A percentile compares a stretch with the other conserved stretches of the same genome.
phyloP scores from a whole-genome alignment of 2,888 invertebrate genomes.

The Epinotia nisella region DNA sequence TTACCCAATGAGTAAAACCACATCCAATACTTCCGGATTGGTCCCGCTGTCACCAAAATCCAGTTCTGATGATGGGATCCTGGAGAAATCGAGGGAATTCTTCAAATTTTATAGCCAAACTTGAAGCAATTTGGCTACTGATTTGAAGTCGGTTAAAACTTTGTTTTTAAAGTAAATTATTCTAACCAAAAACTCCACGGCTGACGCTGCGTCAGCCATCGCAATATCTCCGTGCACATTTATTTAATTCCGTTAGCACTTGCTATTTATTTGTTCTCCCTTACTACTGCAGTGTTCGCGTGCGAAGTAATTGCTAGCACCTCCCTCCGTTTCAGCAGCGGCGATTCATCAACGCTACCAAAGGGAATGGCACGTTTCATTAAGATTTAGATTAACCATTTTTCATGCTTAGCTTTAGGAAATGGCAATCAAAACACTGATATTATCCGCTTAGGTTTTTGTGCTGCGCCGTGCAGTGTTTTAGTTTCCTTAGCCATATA shows the following conservation, averaged over 20 bases:
- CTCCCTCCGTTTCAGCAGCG: slow-evolving; percentile 45
- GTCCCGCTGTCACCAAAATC: too few relatives aligned
- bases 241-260: slow-evolving; percentile 35
- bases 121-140: too few relatives aligned
- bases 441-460: slow-evolving; percentile 5
- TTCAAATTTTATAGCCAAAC: too few relatives aligned
- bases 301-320: slow-evolving; percentile 48
- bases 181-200: not conserved
- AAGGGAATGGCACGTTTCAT: slow-evolving; percentile 41
- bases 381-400: slow-evolving; percentile 44
- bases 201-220: not conserved
- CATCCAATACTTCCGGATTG: too few relatives aligned
- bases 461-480: not conserved
- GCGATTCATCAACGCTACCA: slow-evolving; percentile 39
- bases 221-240: slow-evolving; percentile 25
- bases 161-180: too few relatives aligned
- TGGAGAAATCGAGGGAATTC: too few relatives aligned
- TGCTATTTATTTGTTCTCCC: slow-evolving; percentile 39
- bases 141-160: too few relatives aligned
- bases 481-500: too few relatives aligned
- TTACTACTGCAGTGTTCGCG: slow-evolving; percentile 33
- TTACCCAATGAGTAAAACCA: too few relatives aligned
- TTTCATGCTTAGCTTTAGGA: slow-evolving; percentile 43
- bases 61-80: too few relatives aligned
- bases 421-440: slow-evolving; percentile 22